A percentile compares a stretch with the other conserved stretches of the same genome.
Conservation (phyloP, 2,797 vertebrate species). For the Thaleichthys pacificus region DNA sequence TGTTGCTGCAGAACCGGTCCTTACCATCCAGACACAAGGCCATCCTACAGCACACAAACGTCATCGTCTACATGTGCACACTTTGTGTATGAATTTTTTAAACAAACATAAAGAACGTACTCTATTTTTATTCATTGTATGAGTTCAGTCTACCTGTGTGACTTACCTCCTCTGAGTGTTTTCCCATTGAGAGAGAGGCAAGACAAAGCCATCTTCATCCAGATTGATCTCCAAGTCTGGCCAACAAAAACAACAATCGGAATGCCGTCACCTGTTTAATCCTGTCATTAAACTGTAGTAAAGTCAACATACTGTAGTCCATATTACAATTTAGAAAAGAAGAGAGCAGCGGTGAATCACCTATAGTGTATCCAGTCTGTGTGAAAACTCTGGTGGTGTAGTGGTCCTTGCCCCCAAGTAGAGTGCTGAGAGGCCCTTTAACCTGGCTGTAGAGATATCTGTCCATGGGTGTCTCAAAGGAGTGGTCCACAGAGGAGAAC, state of each 20-base stretch:
- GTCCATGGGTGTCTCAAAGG: constrained; percentile 22
- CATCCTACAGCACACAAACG: constrained; percentile 22
- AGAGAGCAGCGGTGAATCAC: constrained; percentile 1
- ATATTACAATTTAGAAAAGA: neutral
- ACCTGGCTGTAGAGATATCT: constrained; percentile 10
- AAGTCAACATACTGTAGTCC: neutral
- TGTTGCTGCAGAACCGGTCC: constrained; percentile 50
- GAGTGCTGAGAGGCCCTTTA: constrained; percentile 9
- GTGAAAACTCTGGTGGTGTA: constrained; percentile 20
- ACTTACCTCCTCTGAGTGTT: constrained; percentile 27
- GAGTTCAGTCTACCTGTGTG: neutral
- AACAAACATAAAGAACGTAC: neutral
- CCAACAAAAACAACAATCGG: neutral
- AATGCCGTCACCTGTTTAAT: too few relatives aligned
- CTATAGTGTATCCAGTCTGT: constrained; percentile 23
- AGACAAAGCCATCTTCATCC: constrained; percentile 48
- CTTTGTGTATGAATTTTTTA: neutral
- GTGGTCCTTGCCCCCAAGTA: constrained; percentile 15
- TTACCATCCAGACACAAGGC: constrained; percentile 47
- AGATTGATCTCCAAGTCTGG: constrained; percentile 54
- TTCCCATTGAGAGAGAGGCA: constrained; percentile 52
- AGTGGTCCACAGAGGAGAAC: constrained; percentile 15
- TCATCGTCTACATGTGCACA: neutral
- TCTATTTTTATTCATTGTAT: neutral
- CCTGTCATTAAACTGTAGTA: neutral